phyloP scores from a whole-genome alignment of 2,888 invertebrate species.

The Eupithecia dodoneata region DNA sequence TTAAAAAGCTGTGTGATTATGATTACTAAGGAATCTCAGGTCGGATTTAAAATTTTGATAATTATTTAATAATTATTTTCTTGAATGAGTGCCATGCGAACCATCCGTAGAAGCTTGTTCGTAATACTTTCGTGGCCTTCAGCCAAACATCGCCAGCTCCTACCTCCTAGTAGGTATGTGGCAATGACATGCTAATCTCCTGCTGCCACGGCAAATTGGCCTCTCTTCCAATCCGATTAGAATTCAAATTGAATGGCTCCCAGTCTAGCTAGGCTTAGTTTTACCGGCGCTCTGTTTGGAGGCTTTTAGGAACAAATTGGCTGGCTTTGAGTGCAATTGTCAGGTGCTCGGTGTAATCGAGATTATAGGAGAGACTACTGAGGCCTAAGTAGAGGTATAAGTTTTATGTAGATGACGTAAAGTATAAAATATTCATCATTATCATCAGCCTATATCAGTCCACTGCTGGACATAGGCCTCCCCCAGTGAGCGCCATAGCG shows the following conservation, averaged over 20 bases:
- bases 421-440: background rate
- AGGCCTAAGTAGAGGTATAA: background rate
- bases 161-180: background rate
- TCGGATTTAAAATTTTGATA: no score
- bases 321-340: conserved; percentile 9
- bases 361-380: background rate
- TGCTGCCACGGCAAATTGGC: conserved; percentile 20
- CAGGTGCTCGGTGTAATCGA: background rate
- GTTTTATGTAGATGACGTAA: background rate
- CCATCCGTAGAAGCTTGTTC: background rate
- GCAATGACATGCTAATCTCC: conserved; percentile 31
- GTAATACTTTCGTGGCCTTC: background rate
- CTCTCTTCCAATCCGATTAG: conserved; percentile 25
- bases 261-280: conserved; percentile 24
- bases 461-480: no score
- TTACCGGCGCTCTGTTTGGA: conserved; percentile 18
- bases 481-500: no score
- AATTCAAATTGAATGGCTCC: conserved; percentile 31
- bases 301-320: conserved; percentile 21
- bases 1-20: no score
- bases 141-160: background rate
- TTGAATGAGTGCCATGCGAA: background rate
- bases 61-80: no score
- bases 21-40: no score
- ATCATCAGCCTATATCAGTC: no score